phyloP scores from a whole-genome alignment of 2,113 vertebrate genomes.

The Arvicanthis niloticus region DNA sequence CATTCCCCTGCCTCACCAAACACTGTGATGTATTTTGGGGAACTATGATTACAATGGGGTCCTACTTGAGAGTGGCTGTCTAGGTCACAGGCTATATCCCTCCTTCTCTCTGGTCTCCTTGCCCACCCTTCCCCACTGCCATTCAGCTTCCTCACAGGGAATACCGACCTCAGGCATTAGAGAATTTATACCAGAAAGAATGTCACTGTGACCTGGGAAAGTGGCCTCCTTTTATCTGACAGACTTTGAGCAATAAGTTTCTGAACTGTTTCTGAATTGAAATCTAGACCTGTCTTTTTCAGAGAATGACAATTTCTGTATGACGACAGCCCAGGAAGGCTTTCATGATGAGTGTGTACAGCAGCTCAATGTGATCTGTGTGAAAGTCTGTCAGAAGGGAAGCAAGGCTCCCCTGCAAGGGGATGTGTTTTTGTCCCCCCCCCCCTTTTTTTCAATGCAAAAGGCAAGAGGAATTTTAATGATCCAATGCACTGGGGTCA shows the following conservation, averaged over 20 bases:
- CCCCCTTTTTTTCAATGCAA: too few species aligned
- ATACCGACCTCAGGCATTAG: background rate
- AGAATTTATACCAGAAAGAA: background rate
- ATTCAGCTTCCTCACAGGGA: background rate
- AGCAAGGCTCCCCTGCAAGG: background rate
- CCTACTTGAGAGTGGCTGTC: background rate
- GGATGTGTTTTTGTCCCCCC: background rate
- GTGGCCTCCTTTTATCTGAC: background rate
- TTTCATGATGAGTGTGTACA: background rate
- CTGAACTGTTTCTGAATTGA: too few species aligned
- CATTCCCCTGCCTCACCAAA: too few species aligned
- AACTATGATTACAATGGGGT: fast-evolving
- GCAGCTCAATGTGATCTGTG: background rate
- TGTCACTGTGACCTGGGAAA: background rate
- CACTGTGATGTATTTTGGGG: background rate
- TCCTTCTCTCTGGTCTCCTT: background rate
- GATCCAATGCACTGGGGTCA: too few species aligned
- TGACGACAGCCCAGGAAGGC: background rate
- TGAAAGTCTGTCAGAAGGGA: background rate
- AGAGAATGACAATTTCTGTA: too few species aligned
- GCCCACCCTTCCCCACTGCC: background rate
- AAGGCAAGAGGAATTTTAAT: too few species aligned
- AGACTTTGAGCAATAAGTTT: background rate
- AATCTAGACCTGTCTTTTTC: too few species aligned
- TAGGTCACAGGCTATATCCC: background rate